A percentile compares a stretch with the other conserved stretches of the same genome.
Evolutionary conservation across 2,797 vertebrate genomes (phyloP).

Genomic region (Silurus aristotelis): DNA sequence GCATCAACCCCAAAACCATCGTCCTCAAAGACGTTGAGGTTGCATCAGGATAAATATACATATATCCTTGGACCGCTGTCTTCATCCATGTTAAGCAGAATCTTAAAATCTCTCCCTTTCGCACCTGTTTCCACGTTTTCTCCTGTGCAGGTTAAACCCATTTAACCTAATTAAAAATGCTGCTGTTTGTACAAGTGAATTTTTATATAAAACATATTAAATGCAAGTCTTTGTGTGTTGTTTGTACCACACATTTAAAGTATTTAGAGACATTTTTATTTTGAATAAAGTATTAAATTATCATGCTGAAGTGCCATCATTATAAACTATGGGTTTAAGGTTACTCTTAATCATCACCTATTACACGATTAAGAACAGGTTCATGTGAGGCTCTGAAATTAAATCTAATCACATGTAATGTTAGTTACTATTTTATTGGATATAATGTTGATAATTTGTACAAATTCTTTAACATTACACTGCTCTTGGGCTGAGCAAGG

Average conservation of each 20-base stretch:
- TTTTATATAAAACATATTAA: slow-evolving; percentile 1
- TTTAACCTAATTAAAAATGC: slow-evolving; percentile 15
- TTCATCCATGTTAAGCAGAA: not conserved
- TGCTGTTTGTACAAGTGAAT: slow-evolving; percentile 25
- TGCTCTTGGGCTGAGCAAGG: not conserved
- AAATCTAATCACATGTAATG: too few species aligned
- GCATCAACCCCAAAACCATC: slow-evolving; percentile 90
- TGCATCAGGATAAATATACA: slow-evolving; percentile 35
- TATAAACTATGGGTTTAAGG: too few species aligned
- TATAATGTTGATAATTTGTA: not conserved
- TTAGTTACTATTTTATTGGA: not conserved
- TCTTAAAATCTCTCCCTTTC: not conserved
- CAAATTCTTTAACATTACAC: not conserved
- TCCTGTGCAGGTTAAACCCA: not conserved
- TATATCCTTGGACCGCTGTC: not conserved
- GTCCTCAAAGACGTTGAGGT: slow-evolving; percentile 75
- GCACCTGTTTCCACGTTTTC: not conserved
- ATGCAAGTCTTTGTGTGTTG: not conserved
- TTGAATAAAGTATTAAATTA: not conserved
- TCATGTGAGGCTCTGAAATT: too few species aligned
- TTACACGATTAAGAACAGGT: too few species aligned
- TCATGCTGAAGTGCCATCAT: not conserved
- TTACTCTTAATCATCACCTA: too few species aligned
- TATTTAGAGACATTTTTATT: not conserved
- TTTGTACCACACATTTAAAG: not conserved